Evolutionary conservation across 2,113 vertebrate species (phyloP).

Genomic region (Lethenteron camtschaticum): DNA sequence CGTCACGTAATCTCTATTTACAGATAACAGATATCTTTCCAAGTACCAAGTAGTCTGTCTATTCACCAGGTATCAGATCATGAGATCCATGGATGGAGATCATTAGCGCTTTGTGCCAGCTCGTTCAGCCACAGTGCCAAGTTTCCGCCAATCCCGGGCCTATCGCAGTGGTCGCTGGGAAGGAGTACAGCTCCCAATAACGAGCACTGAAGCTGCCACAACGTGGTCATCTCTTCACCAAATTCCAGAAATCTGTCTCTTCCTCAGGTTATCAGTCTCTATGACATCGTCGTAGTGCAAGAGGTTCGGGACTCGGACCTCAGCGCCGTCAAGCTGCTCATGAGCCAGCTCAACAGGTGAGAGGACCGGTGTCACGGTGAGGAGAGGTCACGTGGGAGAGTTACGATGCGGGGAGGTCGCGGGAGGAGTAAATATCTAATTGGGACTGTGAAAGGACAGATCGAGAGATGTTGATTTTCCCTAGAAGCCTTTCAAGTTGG

Average conservation of each 20-base stretch:
- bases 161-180: background rate
- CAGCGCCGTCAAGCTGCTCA: conserved; percentile 31
- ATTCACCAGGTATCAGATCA: too few species aligned
- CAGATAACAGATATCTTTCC: too few species aligned
- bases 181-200: background rate
- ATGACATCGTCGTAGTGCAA: conserved; percentile 53
- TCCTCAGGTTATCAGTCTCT: conserved; percentile 35
- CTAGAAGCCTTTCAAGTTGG: too few species aligned
- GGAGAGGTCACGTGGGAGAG: too few species aligned
- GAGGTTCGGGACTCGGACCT: conserved; percentile 54
- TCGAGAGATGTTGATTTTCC: too few species aligned
- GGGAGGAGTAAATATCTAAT: too few species aligned
- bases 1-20: too few species aligned
- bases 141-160: background rate
- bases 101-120: too few species aligned
- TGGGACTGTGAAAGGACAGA: too few species aligned
- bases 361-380: conserved; percentile 1
- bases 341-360: conserved; percentile 51
- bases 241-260: conserved; percentile 1
- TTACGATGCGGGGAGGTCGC: too few species aligned
- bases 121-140: background rate
- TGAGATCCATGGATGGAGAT: too few species aligned
- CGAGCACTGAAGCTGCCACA: background rate
- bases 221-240: rapidly evolving
- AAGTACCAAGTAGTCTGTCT: too few species aligned